Evolutionary conservation across 2,113 vertebrate species (phyloP).

Genomic region (Ceuthmochares aereus): DNA sequence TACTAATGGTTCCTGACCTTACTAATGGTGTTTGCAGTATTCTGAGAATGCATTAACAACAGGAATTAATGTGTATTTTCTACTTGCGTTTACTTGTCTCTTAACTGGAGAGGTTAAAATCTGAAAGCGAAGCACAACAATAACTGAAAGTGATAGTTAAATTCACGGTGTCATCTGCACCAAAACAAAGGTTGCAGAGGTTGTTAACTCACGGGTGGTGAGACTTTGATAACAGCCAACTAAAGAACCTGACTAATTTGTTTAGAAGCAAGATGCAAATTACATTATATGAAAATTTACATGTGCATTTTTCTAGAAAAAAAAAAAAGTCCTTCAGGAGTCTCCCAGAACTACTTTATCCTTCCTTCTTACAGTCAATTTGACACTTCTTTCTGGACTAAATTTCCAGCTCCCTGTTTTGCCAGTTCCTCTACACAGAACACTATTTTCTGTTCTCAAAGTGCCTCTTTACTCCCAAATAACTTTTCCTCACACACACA

Average conservation of each 20-base stretch:
- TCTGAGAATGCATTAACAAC: fast-evolving
- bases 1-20: fast-evolving
- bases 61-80: neutral
- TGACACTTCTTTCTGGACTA: neutral
- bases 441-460: neutral
- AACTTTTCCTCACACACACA: neutral
- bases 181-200: neutral
- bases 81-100: neutral
- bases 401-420: neutral
- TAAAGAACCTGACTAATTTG: neutral
- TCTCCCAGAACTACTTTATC: neutral
- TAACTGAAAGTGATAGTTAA: neutral
- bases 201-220: fast-evolving
- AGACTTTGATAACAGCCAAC: neutral
- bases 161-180: neutral
- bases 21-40: fast-evolving
- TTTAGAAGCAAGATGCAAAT: neutral
- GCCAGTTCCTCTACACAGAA: neutral
- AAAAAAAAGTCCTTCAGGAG: neutral
- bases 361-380: neutral
- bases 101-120: neutral
- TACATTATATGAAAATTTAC: neutral
- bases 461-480: neutral
- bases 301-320: neutral
- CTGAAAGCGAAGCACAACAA: neutral